Base-by-base conservation (phyloP, 2,797 vertebrate genomes). In the Hypotaenidia philippensis region DNA sequence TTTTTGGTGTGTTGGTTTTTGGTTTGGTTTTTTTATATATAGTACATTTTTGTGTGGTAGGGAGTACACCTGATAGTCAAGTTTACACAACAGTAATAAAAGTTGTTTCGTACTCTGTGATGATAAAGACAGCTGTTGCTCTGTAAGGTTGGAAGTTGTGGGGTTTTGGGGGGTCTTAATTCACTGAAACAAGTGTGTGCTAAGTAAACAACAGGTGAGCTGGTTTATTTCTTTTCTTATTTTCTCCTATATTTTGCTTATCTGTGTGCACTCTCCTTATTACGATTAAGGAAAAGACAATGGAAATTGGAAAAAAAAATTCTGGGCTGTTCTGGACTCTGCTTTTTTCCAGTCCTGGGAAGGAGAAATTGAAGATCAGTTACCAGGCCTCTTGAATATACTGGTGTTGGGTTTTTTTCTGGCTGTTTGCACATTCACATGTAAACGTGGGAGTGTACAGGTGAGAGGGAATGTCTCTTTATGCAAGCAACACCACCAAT, bases 351-450 rank as follows among this genome's bases (percentile, higher is more conserved):
- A 75, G 41, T 18, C 5, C 2, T n/a, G 9, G 2, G 31, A 50
- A 5, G 31, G 15, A 56, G 44, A 76, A 77, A 32, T 47, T 5
- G 10, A 36, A 66, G 21, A 3, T 53, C 27, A 45, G 31, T 27
- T 27, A 52, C 17, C 13, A 71, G 45, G 32, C 4, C 10, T 77
- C 25, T 76, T 61, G 59, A 61, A 8, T 31, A 5, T 23, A 0
- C 8, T 34, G 0, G 57, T 45, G 0, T 69, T 44, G 41, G 8
- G 34, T 13, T 38, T 91, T 31, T 72, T 10, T 27, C 66, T 69
- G 61, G 2, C 53, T 68, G 14, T 20, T 57, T 45, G 18, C 29
- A 26, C 15, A 6, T 34, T 52, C 2, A 14, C 0, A 0, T 18
- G 13, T 55, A 22, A 77, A 40, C 10, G 17, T 40, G 29, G 3